Conservation (phyloP, 2,797 vertebrate genomes). For the Hydrophis major region DNA sequence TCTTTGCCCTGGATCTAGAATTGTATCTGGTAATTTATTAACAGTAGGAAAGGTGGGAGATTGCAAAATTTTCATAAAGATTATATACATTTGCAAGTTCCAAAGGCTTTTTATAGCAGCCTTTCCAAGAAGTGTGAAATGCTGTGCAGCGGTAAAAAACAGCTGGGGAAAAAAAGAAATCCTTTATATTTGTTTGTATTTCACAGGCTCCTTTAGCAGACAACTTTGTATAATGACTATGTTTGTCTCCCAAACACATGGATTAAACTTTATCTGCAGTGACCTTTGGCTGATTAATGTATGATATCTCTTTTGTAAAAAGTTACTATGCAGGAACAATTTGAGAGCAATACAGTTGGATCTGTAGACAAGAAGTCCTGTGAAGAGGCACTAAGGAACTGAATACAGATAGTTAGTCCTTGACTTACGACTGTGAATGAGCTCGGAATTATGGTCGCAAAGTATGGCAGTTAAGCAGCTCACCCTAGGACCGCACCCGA, state of each 20-base stretch:
- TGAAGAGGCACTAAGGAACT: not conserved
- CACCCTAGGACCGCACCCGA: rapidly evolving
- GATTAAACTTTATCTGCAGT: not conserved
- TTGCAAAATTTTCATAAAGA: not conserved
- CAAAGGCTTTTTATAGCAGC: not conserved
- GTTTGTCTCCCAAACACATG: not conserved
- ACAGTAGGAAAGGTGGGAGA: not conserved
- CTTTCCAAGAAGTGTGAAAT: not conserved
- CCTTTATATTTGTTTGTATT: not conserved
- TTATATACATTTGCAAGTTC: not conserved
- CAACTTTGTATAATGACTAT: not conserved
- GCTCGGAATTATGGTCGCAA: not conserved
- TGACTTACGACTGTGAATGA: not conserved
- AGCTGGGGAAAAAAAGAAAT: not conserved
- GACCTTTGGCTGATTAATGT: not conserved
- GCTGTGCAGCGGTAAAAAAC: not conserved
- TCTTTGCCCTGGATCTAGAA: constrained; percentile 2
- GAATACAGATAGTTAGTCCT: not conserved
- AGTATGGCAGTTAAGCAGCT: not conserved
- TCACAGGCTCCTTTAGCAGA: not conserved
- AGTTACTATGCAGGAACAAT: not conserved
- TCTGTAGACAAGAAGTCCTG: not conserved
- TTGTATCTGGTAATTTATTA: constrained; percentile 14
- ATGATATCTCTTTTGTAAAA: not conserved
- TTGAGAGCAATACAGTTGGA: not conserved